Percentiles rank a stretch among this genome's conserved stretches.
Evolutionary conservation across 2,888 invertebrate species (phyloP).

Genomic region (Melolontha melolontha): DNA sequence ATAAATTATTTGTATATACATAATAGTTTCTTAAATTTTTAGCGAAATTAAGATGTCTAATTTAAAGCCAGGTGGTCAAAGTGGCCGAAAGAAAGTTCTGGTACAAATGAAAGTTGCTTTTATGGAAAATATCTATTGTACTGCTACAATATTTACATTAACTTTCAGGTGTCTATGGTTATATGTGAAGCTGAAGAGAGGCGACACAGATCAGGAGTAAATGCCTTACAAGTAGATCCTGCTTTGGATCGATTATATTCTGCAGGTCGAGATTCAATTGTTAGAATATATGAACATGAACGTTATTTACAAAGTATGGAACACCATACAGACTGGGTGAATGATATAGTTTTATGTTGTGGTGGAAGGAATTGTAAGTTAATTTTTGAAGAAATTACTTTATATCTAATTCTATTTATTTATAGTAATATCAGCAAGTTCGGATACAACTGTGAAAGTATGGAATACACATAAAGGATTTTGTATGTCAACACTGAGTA

Average conservation of each 20-base stretch:
- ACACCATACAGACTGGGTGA: conserved; percentile 99
- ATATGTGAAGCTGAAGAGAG: conserved; percentile 96
- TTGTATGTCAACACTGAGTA: conserved; percentile 98
- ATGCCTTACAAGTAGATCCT: conserved; percentile 94
- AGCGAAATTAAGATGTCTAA: conserved; percentile 58
- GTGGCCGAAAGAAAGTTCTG: conserved; percentile 64
- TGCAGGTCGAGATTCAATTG: conserved; percentile 96
- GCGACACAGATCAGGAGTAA: conserved; percentile 94
- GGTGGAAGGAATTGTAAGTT: conserved; percentile 91
- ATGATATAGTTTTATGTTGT: conserved; percentile 98
- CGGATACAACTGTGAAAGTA: conserved; percentile 99
- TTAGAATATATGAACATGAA: conserved; percentile 91
- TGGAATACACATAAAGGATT: conserved; percentile 99
- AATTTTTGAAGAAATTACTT: conserved; percentile 7
- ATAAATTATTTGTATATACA: background rate
- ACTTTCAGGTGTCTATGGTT: conserved; percentile 88
- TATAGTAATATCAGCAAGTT: conserved; percentile 97
- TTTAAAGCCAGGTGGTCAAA: conserved; percentile 62
- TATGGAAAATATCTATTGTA: conserved; percentile 1
- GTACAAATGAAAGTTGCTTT: conserved; percentile 51
- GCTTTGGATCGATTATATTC: conserved; percentile 90
- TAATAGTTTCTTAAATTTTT: conserved; percentile 1
- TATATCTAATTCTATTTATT: conserved; percentile 19
- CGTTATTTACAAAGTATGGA: conserved; percentile 97
- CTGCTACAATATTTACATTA: conserved; percentile 13